phyloP scores from a whole-genome alignment of 2,797 vertebrate genomes.

The Tenualosa ilisha region DNA sequence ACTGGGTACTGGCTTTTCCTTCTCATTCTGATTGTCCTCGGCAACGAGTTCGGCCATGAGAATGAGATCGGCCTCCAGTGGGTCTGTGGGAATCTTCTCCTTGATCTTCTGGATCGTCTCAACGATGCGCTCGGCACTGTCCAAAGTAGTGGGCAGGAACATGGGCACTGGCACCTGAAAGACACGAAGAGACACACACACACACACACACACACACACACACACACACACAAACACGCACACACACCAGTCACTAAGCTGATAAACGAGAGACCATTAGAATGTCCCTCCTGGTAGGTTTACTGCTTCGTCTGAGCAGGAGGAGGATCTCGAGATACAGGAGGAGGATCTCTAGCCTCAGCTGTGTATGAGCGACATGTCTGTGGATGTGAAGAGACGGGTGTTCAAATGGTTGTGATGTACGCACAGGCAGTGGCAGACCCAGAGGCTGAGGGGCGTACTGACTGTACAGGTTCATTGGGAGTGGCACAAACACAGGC shows the following conservation, averaged over 20 bases:
- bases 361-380: no score
- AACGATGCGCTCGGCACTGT: conserved; percentile 83
- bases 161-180: conserved; percentile 90
- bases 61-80: conserved; percentile 92
- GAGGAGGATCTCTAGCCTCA: no score
- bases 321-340: no score
- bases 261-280: no score
- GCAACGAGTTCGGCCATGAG: conserved; percentile 98
- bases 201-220: no score
- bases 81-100: conserved; percentile 86
- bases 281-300: no score
- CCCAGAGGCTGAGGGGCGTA: conserved; percentile 84
- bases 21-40: conserved; percentile 81
- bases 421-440: conserved; percentile 87
- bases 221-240: no score
- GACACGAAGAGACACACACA: no score
- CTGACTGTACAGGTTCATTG: conserved; percentile 93
- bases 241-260: no score
- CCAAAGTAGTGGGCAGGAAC: conserved; percentile 84
- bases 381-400: neutral
- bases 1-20: conserved; percentile 23
- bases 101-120: conserved; percentile 90
- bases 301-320: no score
- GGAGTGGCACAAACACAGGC: conserved; percentile 91
- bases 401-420: conserved; percentile 24